Conservation (phyloP, 2,888 invertebrate genomes). For the Rosalia funebris region DNA sequence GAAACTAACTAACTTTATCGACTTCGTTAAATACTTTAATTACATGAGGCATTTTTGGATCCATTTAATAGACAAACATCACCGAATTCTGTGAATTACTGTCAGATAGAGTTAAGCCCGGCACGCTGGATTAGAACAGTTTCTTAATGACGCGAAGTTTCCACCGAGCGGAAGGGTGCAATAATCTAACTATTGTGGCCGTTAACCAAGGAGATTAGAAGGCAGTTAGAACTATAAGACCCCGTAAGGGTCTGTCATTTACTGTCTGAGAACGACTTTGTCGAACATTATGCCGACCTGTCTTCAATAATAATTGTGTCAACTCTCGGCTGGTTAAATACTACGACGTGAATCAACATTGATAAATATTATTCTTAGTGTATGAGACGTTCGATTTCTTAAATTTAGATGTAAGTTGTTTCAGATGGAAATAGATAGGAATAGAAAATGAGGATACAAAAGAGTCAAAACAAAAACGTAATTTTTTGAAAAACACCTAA, state of each 20-base stretch:
- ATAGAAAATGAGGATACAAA: too few relatives aligned
- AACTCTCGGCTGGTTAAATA: conserved; percentile 5
- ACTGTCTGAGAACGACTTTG: conserved; percentile 48
- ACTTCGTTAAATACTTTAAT: too few relatives aligned
- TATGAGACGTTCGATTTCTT: too few relatives aligned
- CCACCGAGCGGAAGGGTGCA: conserved; percentile 52
- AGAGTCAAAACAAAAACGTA: too few relatives aligned
- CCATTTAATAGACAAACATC: neutral
- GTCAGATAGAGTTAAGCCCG: conserved; percentile 7
- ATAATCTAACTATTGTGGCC: conserved; percentile 56
- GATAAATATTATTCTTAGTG: too few relatives aligned
- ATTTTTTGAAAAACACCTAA: too few relatives aligned
- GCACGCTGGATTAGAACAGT: conserved; percentile 16
- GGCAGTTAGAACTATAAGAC: conserved; percentile 55
- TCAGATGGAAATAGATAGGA: too few relatives aligned
- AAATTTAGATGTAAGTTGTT: too few relatives aligned
- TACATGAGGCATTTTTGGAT: neutral
- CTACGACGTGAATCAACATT: too few relatives aligned
- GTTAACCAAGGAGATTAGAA: conserved; percentile 57
- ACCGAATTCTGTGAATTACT: neutral
- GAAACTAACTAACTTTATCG: too few relatives aligned
- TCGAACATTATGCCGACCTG: conserved; percentile 30
- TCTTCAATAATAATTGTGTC: conserved; percentile 28
- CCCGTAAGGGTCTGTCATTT: conserved; percentile 48
- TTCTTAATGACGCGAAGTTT: conserved; percentile 37